Evolutionary conservation across 2,888 invertebrate genomes (phyloP).

Genomic region (Macrophya alboannulata): DNA sequence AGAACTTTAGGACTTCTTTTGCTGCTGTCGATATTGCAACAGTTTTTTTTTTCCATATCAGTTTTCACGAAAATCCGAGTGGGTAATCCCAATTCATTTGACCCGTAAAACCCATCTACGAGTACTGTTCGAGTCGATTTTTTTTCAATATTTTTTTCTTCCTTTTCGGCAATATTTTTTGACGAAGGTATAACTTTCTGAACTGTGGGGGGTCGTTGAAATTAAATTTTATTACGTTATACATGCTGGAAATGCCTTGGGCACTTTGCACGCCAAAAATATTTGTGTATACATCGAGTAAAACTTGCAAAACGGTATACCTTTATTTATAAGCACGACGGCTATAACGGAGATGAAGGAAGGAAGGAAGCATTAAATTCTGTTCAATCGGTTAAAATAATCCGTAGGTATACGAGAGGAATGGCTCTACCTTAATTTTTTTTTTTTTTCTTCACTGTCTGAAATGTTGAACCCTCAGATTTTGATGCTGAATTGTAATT

Average conservation of each 20-base stretch:
- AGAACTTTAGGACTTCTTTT: neutral
- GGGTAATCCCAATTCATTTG: neutral
- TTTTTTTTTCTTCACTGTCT: neutral
- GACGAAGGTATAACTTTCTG: neutral
- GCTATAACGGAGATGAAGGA: slow-evolving; percentile 23
- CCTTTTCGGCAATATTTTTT: neutral
- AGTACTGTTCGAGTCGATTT: neutral
- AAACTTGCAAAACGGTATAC: neutral
- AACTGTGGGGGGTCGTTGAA: neutral
- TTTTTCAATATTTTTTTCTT: neutral
- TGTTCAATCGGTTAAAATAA: slow-evolving; percentile 51
- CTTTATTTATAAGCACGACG: neutral
- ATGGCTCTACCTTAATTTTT: neutral
- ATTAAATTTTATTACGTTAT: neutral
- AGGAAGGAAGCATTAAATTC: slow-evolving; percentile 33
- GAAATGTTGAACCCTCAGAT: slow-evolving; percentile 17
- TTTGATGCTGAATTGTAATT: neutral
- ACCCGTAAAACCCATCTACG: neutral
- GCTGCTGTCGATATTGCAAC: too few relatives aligned
- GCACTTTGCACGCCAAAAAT: neutral
- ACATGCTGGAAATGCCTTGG: neutral
- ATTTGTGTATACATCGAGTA: neutral
- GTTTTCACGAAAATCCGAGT: neutral
- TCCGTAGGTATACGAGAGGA: slow-evolving; percentile 17
- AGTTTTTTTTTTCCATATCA: too few relatives aligned